These are phyloP conservation scores for Drosophila nikananu DNA, from an alignment of 1,140 invertebrate species.

Conservation along the genomic window DNA sequence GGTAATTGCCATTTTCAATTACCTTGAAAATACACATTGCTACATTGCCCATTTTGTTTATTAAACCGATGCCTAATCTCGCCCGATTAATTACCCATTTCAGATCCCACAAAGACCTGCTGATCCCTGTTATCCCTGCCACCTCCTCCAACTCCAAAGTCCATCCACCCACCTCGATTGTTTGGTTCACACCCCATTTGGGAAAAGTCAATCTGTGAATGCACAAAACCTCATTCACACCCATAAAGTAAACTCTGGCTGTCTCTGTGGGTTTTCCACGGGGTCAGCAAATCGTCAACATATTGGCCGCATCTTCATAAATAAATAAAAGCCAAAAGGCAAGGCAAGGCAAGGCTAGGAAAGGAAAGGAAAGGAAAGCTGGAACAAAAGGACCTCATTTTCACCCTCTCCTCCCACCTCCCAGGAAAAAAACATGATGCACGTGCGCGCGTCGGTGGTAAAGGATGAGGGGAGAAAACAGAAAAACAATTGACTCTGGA, in stretches of 20 bases:
- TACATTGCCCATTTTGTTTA: not conserved
- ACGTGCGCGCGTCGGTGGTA: conserved; percentile 32
- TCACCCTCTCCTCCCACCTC: not conserved
- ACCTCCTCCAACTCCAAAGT: not conserved
- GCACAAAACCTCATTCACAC: conserved; percentile 46
- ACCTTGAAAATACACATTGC: not conserved
- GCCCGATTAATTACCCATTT: conserved; percentile 41
- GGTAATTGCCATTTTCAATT: conserved; percentile 2
- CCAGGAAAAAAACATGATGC: conserved; percentile 25
- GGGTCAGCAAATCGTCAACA: conserved; percentile 77
- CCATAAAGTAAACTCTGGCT: conserved; percentile 35
- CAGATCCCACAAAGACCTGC: conserved; percentile 31
- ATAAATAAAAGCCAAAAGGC: conserved; percentile 51
- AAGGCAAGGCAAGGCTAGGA: conserved; percentile 13
- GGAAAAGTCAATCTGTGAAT: conserved; percentile 48
- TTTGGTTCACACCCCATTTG: conserved; percentile 42
- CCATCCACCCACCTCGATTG: not conserved
- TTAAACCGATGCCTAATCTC: conserved; percentile 7
- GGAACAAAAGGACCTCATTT: conserved; percentile 3
- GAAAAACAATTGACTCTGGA: conserved; percentile 83
- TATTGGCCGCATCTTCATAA: conserved; percentile 80
- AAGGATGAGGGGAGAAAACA: conserved; percentile 20
- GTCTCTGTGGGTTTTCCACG: conserved; percentile 10
- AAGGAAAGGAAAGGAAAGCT: conserved; percentile 8
- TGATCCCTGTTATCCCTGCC: conserved; percentile 28